Evolutionary conservation across 2,113 vertebrate species (phyloP), one percentile per base, ranked within the genome.

Genomic region (Rhinolophus sinicus): DNA sequence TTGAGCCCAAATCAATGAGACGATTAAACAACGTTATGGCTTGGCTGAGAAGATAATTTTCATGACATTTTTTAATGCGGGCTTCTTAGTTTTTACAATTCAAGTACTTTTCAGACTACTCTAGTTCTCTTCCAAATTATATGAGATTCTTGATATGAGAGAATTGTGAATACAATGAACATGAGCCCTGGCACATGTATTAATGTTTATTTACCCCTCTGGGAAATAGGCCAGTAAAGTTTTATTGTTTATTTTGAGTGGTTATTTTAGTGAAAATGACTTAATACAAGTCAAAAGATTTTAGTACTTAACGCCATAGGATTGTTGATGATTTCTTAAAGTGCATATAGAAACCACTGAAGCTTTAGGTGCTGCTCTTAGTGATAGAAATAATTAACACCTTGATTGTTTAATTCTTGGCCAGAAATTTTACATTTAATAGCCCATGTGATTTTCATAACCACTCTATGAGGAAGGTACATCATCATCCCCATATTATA

Each of bases 41-140:
- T 96, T 81, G 40, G 50, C 60, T 87, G 14, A 92, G 16, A 88
- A 89, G 50, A 50, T 83, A 30, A 52, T 58, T 88, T 91, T 96
- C 67, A 75, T 56, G 54, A 89, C 19, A 87, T 90, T 13, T 83
- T 91, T 93, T 73, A 93, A 64, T 70, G 2, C 24, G 88, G 44
- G 16, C 21, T 65, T 73, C n/a, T 88, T 72, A 56, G 40, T 90
- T 97, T 93, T 96, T 82, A 82, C 0, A 81, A 38, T 33, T 92
- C 40, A 91, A 14, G 24, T 84, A 58, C 56, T 90, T 92, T 87
- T 83, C 60, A 93, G 30, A 72, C 50, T 83, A 65, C 50, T 21
- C 14, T 88, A 15, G 6, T 33, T 78, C n/a, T 69, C n/a, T 88
- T 92, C 58, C 40, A 94, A 73, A 21, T 78, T 64, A n/a, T 56